Conservation (phyloP, 1,140 invertebrate species). For the Eriocheir sinensis region DNA sequence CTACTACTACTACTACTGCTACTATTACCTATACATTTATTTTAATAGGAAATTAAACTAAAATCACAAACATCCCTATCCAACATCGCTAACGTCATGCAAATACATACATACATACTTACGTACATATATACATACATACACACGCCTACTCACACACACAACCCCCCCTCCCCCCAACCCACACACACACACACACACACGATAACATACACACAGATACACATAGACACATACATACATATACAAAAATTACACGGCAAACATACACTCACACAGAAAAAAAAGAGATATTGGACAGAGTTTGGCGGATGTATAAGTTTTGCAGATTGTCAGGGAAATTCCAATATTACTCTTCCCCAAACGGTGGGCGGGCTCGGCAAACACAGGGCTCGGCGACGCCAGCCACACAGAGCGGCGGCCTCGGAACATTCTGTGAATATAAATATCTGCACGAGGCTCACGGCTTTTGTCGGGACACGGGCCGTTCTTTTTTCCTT, state of each 20-base stretch:
- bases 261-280: not conserved
- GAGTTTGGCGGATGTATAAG: not conserved
- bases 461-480: conserved; percentile 23
- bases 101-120: conserved; percentile 42
- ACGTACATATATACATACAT: not conserved
- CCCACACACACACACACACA: no score
- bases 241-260: no score
- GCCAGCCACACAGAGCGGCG: not conserved
- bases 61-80: no score
- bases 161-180: no score
- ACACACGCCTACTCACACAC: no score
- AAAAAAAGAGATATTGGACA: not conserved
- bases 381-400: not conserved
- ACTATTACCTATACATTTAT: not conserved
- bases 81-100: not conserved
- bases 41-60: no score
- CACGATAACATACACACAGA: no score
- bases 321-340: not conserved
- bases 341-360: not conserved
- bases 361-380: not conserved
- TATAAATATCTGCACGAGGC: not conserved
- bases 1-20: no score
- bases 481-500: not conserved
- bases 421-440: not conserved
- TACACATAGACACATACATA: no score